Base-by-base conservation (phyloP, 2,797 vertebrate genomes). In the Dallia pectoralis region DNA sequence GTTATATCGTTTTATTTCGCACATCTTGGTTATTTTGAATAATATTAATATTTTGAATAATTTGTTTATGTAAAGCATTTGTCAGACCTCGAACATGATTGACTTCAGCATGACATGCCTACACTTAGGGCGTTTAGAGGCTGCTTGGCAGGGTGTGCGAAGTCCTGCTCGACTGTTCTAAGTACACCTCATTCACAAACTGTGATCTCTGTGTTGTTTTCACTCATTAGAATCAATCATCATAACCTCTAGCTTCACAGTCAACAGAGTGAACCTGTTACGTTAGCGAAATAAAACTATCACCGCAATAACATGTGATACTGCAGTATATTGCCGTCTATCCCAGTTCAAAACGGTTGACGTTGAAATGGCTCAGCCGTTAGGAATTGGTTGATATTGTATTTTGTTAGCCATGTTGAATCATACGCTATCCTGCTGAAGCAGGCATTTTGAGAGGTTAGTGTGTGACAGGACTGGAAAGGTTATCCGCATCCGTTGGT, bases 401-500 rank as follows among this genome's bases (percentile, higher is more conserved):
- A 49, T 14, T 69, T 18, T 1, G 56, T 72, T 56, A 66, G 74
- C 30, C 71, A 68, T 63, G 86, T 77, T 77, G 75, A 73, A 74
- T 80, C 82, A 82, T 84, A 87, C 81, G 81, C 84, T 67, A 80
- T 83, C 77, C 75, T 90, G 90, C 90, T 91, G 89, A 90, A 83
- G 75, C 75, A 64, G 59, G 77, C 65, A 64, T 77, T 82, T 75
- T 87, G 86, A 74, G 83, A 89, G 85, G 86, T 89, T 85, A 88
- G 74, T 69, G 73, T 77, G 4, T 70, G 61, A 84, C 85, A 81
- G 79, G 79, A 71, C 68, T 68, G 72, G 62, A 79, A 77, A 74
- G 77, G 77, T 74, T 83, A 73, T 73, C 83, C 70, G 81, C 80
- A 36, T 89, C 85, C 65, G 27, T 72, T 4, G 48, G 29, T 70